Evolutionary conservation across 1,140 invertebrate genomes (phyloP), one percentile per base, ranked within the genome.

Genomic region (Zaprionus gabonicus): DNA sequence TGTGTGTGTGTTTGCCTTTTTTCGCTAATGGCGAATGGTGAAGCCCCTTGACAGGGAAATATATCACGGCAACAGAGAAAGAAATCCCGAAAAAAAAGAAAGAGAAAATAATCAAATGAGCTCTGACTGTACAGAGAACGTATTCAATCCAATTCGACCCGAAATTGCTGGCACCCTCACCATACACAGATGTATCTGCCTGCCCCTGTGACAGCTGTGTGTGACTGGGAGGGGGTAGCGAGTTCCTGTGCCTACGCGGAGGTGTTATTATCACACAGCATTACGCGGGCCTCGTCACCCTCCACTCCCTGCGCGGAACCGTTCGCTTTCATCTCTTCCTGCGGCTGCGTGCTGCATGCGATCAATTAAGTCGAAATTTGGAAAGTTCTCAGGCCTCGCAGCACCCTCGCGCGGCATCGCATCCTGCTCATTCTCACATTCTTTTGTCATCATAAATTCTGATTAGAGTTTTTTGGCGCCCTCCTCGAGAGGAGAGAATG

Each of bases 351-450:
- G 41, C 41, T 46, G 41, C 41, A 17, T 76, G 81, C 75, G 78
- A 90, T 88, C 85, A 88, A 88, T 88, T 90, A 81, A 80, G 62
- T 81, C 64, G 51, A 69, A 69, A 68, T 69, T 66, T 67, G 55
- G 51, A 59, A 64, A 57, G 62, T 76, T 59, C 73, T 75, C 49
- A 75, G 58, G 62, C 59, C 69, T 46, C 63, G 57, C 73, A 53
- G 69, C 62, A 74, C 64, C 67, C 49, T 34, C 36, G 46, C n/a
- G n/a, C 17, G n/a, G n/a, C 41, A 2, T 46, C 41, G 41, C 71
- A 80, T 80, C 78, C 76, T 71, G 66, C 51, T 41, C 9, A 38
- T 41, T 60, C 73, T 23, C 17, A 28, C 44, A 60, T 74, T 70
- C 51, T 46, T 44, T 73, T 27, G 69, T 46, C 71, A 81, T 77